A percentile compares a stretch with the other conserved stretches of the same genome.
These are phyloP conservation scores for Cantharis nigra DNA, from an alignment of 2,888 invertebrate genomes.

Conservation along the genomic window DNA sequence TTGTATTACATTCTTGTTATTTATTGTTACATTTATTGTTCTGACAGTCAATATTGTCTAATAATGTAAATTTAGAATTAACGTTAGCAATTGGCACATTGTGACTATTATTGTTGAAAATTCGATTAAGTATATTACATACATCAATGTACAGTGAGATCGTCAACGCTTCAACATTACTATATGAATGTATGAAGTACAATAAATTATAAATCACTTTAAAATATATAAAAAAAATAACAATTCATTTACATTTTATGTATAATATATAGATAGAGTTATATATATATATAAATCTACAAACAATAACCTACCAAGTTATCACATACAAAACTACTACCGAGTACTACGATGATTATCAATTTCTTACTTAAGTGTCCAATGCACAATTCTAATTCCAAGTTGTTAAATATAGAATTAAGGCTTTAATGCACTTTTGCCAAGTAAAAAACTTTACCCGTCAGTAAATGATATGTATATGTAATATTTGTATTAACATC, in stretches of 20 bases:
- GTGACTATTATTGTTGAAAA: slow-evolving; percentile 33
- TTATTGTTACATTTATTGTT: slow-evolving; percentile 48
- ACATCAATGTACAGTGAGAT: slow-evolving; percentile 21
- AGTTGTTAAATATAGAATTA: slow-evolving; percentile 1
- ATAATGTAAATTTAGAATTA: slow-evolving; percentile 38
- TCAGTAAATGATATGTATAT: slow-evolving; percentile 23
- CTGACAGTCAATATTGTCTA: slow-evolving; percentile 46
- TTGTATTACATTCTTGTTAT: slow-evolving; percentile 27
- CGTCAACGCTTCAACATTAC: not conserved
- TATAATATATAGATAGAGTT: not conserved
- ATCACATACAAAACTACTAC: slow-evolving; percentile 10
- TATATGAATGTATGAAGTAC: not conserved
- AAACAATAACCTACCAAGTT: not conserved
- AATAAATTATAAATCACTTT: not conserved
- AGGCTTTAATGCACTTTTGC: slow-evolving; percentile 16
- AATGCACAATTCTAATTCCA: not conserved
- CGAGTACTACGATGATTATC: not conserved
- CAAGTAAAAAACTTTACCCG: slow-evolving; percentile 20
- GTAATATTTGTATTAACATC: not conserved
- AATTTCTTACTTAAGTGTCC: not conserved
- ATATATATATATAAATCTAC: not conserved
- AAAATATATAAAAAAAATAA: slow-evolving; percentile 2
- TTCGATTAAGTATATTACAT: slow-evolving; percentile 4
- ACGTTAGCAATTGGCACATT: slow-evolving; percentile 38
- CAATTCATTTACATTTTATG: not conserved